phyloP scores from a whole-genome alignment of 2,888 invertebrate species.

The Steinernema scapterisci region DNA sequence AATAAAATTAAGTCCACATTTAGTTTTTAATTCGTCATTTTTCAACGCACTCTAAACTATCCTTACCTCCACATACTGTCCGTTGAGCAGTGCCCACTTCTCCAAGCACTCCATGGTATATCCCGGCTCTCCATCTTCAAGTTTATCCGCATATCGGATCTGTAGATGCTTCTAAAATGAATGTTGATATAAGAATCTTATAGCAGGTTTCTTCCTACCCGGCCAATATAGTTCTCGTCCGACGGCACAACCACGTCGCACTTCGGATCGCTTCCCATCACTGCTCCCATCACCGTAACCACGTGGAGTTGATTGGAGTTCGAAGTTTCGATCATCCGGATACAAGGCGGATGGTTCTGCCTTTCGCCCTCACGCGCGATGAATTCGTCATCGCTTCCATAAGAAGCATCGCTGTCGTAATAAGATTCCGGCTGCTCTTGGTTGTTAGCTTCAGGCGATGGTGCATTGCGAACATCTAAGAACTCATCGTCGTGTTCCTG shows the following conservation, averaged over 20 bases:
- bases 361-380: slow-evolving; percentile 38
- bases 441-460: too few species aligned
- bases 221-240: not conserved
- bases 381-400: not conserved
- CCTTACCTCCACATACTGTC: slow-evolving; percentile 23
- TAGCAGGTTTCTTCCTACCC: slow-evolving; percentile 10
- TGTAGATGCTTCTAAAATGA: slow-evolving; percentile 37
- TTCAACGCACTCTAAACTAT: not conserved
- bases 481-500: slow-evolving; percentile 1
- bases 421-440: not conserved
- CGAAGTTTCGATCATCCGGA: slow-evolving; percentile 54
- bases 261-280: slow-evolving; percentile 46
- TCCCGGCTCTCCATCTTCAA: not conserved
- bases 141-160: slow-evolving; percentile 16
- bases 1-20: too few species aligned
- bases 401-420: slow-evolving; percentile 6
- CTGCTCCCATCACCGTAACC: slow-evolving; percentile 58
- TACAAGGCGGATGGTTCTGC: slow-evolving; percentile 54
- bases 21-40: too few species aligned
- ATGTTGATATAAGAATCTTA: slow-evolving; percentile 19
- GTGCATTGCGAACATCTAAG: not conserved
- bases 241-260: slow-evolving; percentile 31
- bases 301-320: slow-evolving; percentile 44
- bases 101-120: slow-evolving; percentile 19
- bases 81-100: slow-evolving; percentile 13